Percentiles rank a stretch among this genome's conserved stretches.
Conservation (phyloP, 2,113 vertebrate genomes). For the Hypanus sabinus region DNA sequence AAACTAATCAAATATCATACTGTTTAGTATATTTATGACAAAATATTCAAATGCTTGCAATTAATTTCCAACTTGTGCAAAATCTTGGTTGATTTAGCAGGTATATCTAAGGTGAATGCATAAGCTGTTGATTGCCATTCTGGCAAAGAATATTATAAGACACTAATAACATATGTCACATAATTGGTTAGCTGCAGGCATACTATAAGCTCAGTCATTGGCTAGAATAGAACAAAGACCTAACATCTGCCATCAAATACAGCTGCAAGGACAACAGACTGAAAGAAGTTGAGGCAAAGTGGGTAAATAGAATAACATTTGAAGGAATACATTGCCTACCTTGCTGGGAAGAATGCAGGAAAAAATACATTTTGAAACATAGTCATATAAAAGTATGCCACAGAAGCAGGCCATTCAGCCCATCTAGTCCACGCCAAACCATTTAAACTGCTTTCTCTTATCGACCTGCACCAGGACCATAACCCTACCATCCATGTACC, state of each 20-base stretch:
- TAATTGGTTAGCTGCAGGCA: background rate
- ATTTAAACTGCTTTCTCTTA: too few relatives aligned
- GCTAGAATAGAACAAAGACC: background rate
- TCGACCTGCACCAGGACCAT: too few relatives aligned
- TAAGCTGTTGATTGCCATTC: background rate
- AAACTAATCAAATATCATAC: background rate
- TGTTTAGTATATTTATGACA: background rate
- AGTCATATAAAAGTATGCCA: too few relatives aligned
- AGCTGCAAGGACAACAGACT: background rate
- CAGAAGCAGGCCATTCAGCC: too few relatives aligned
- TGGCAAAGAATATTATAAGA: background rate
- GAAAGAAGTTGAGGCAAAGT: background rate
- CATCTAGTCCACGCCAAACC: too few relatives aligned
- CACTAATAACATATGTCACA: background rate
- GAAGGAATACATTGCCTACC: background rate
- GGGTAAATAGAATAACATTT: background rate
- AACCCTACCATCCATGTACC: too few relatives aligned
- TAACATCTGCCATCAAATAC: background rate
- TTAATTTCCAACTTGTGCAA: background rate
- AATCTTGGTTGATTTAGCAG: background rate
- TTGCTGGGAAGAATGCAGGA: background rate
- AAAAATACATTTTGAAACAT: too few relatives aligned
- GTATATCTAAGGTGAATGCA: background rate
- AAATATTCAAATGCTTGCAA: background rate
- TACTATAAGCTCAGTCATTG: background rate